phyloP scores from a whole-genome alignment of 2,888 invertebrate genomes.

The Pollenia labialis region DNA sequence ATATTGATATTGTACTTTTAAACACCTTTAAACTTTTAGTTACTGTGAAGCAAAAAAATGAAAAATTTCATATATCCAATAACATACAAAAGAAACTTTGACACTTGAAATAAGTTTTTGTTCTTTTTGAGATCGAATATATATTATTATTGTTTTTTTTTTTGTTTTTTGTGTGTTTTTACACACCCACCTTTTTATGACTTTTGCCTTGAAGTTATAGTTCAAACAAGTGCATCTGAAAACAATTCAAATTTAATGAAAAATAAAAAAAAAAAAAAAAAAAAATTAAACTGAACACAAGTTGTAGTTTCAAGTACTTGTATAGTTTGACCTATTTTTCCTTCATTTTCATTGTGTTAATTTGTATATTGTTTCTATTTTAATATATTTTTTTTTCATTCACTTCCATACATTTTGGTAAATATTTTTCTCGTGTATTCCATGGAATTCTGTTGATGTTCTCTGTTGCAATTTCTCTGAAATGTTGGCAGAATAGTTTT shows the following conservation, averaged over 20 bases:
- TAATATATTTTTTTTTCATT: not conserved
- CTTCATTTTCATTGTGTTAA: constrained; percentile 39
- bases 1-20: constrained; percentile 32
- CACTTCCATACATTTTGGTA: not conserved
- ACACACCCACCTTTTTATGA: constrained; percentile 18
- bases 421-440: constrained; percentile 14
- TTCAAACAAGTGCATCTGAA: constrained; percentile 63
- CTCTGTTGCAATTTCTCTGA: not conserved
- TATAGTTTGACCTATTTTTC: constrained; percentile 63
- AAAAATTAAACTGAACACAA: constrained; percentile 25
- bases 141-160: not conserved
- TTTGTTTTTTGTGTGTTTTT: constrained; percentile 13
- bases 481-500: constrained; percentile 31
- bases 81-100: constrained; percentile 56
- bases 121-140: constrained; percentile 30
- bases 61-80: constrained; percentile 15
- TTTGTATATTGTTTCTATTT: constrained; percentile 41
- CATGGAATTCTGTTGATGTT: no score
- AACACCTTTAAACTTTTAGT: constrained; percentile 42
- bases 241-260: constrained; percentile 49
- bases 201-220: constrained; percentile 63
- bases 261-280: constrained; percentile 13
- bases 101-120: constrained; percentile 50
- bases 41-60: not conserved
- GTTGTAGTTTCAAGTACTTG: constrained; percentile 50